These are phyloP conservation scores for Pherbina coryleti DNA, from an alignment of 2,888 invertebrate species.

Conservation along the genomic window DNA sequence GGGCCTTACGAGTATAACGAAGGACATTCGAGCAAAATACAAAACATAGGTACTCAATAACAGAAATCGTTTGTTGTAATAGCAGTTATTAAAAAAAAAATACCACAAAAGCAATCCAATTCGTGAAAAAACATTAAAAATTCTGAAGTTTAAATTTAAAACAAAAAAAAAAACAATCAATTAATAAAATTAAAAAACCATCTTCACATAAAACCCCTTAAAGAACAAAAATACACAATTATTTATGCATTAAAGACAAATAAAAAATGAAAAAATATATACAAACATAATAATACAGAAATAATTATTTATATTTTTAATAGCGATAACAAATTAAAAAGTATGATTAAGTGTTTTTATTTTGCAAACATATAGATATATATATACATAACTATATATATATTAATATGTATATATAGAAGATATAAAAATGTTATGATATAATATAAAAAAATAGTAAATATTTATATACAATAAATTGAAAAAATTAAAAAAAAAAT, in stretches of 20 bases:
- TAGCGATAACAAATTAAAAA: constrained; percentile 21
- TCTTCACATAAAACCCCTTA: neutral
- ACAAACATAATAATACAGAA: neutral
- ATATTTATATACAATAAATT: constrained; percentile 19
- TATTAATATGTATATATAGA: neutral
- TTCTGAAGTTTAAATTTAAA: neutral
- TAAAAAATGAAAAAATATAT: neutral
- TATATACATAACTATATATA: neutral
- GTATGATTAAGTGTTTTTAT: constrained; percentile 19
- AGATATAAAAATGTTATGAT: neutral
- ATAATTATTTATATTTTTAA: constrained; percentile 26
- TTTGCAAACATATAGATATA: constrained; percentile 1
- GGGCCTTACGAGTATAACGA: too few species aligned
- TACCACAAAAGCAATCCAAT: too few species aligned
- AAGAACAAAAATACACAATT: constrained; percentile 5
- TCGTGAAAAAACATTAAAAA: neutral
- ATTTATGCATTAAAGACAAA: neutral
- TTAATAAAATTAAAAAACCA: too few species aligned
- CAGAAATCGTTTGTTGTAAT: neutral
- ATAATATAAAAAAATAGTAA: constrained; percentile 9
- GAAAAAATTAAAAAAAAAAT: constrained; percentile 14
- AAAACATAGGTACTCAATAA: neutral
- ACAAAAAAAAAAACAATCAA: neutral
- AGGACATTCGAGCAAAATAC: neutral
- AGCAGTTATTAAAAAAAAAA: too few species aligned